phyloP scores from a whole-genome alignment of 2,113 vertebrate species.

The Peromyscus leucopus region DNA sequence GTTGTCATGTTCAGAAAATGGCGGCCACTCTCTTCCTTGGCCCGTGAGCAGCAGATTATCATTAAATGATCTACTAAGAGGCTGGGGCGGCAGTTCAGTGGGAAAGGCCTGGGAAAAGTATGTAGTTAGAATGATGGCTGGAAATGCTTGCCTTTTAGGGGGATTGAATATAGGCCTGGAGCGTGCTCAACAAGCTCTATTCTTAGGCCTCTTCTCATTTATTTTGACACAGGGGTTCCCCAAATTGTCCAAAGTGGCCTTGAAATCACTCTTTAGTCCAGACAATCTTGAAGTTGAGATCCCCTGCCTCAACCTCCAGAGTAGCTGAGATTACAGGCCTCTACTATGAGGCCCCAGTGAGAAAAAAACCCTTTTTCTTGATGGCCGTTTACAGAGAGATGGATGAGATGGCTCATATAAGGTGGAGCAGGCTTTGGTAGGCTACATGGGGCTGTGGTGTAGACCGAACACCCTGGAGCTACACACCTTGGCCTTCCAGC shows the following conservation, averaged over 20 bases:
- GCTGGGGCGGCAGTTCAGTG: neutral
- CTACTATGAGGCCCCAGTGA: neutral
- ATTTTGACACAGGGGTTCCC: neutral
- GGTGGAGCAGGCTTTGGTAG: neutral
- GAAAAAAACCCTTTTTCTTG: neutral
- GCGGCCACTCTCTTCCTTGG: neutral
- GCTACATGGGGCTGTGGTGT: rapidly evolving
- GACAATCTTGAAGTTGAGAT: neutral
- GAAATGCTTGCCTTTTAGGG: neutral
- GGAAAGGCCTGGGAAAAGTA: neutral
- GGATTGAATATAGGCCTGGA: neutral
- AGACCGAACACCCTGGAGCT: neutral
- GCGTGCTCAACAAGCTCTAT: neutral
- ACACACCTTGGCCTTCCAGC: neutral
- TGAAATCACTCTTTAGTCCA: neutral
- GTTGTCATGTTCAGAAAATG: constrained; percentile 21
- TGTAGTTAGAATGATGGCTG: neutral
- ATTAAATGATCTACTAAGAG: neutral
- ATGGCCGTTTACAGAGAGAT: neutral
- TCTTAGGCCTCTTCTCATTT: neutral
- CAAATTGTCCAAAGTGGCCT: neutral
- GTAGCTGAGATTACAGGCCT: neutral
- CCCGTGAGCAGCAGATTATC: neutral
- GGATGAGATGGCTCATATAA: neutral
- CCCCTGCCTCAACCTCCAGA: neutral